A percentile compares a stretch with the other conserved stretches of the same genome.
These are phyloP conservation scores for Anniella stebbinsi DNA, from an alignment of 2,797 vertebrate species.

Conservation along the genomic window DNA sequence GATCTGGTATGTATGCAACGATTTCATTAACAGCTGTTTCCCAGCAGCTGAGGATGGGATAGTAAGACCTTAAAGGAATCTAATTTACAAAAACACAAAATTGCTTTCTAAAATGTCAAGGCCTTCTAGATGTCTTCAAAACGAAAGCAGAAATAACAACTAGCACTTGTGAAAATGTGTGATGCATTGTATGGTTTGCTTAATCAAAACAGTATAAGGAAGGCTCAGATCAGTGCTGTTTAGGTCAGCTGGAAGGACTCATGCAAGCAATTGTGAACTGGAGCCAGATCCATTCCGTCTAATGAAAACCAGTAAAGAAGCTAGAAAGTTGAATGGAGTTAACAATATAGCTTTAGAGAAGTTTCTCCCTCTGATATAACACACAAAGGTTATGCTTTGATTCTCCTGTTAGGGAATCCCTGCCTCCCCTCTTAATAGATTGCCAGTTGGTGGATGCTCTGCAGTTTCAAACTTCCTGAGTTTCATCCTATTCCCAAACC, in stretches of 20 bases:
- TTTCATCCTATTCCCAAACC: background rate
- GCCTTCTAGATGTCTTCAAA: background rate
- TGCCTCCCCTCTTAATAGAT: background rate
- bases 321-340: background rate
- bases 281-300: background rate
- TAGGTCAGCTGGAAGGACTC: background rate
- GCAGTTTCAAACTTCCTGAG: background rate
- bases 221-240: background rate
- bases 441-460: background rate
- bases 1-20: background rate
- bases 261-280: background rate
- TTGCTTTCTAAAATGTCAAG: background rate
- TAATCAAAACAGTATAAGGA: background rate
- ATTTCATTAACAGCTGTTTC: background rate
- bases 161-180: background rate
- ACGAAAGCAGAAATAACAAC: background rate
- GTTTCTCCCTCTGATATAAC: background rate
- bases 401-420: background rate
- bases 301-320: background rate
- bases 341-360: background rate
- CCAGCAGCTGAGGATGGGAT: background rate
- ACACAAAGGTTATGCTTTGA: background rate
- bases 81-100: background rate
- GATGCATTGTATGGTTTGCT: background rate
- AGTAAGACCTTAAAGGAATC: background rate